Conservation (phyloP, 35 echinoderm and acorn worm species). For the Hemicentrotus pulcherrimus region DNA sequence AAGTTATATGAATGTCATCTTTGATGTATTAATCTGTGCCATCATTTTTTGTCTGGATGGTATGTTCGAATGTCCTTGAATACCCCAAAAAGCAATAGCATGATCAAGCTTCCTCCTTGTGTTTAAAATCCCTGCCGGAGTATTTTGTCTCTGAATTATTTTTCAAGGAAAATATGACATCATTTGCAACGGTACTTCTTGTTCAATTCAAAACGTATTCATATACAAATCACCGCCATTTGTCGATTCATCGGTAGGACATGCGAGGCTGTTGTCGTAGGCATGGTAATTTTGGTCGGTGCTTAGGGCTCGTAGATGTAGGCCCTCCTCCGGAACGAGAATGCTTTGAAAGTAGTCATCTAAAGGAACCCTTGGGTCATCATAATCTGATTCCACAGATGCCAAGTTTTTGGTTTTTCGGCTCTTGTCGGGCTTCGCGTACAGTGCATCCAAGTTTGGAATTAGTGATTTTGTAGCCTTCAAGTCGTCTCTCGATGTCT, state of each 20-base stretch:
- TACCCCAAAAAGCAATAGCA: too few species aligned
- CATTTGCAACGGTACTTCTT: too few species aligned
- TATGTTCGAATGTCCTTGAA: too few species aligned
- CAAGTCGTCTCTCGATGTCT: not conserved
- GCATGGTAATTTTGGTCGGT: too few species aligned
- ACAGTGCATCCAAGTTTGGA: not conserved
- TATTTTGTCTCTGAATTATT: too few species aligned
- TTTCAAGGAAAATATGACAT: too few species aligned
- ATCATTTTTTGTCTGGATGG: too few species aligned
- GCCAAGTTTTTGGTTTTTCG: not conserved
- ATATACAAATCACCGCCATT: too few species aligned
- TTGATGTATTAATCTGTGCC: too few species aligned
- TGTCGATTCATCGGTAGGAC: not conserved
- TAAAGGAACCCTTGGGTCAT: not conserved
- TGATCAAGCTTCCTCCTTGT: too few species aligned
- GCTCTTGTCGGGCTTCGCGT: not conserved
- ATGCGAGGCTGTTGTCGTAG: not conserved
- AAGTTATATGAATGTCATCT: too few species aligned
- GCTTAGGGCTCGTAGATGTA: not conserved
- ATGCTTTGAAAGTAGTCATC: not conserved
- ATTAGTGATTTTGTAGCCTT: not conserved
- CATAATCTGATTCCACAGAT: not conserved
- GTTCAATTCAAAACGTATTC: not conserved
- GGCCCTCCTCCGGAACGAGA: not conserved
- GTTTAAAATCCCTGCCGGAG: too few species aligned